A percentile compares a stretch with the other conserved stretches of the same genome.
Conservation (phyloP, 2,797 vertebrate genomes). For the Channallabes apus region DNA sequence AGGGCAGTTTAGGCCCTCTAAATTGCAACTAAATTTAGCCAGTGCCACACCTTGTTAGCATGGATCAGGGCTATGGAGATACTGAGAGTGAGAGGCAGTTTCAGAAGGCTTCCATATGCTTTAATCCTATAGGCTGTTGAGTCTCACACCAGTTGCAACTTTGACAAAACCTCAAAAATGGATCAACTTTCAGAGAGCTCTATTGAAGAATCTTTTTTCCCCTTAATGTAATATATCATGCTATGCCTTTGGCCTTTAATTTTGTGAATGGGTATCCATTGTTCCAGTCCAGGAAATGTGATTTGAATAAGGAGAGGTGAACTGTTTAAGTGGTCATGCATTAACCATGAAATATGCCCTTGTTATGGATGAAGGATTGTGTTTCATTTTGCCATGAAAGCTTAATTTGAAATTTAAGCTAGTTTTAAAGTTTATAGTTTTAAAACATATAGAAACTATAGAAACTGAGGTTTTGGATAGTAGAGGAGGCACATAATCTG, state of each 20-base stretch:
- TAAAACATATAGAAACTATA: constrained; percentile 46
- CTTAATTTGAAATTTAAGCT: constrained; percentile 64
- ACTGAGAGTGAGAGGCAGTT: constrained; percentile 25
- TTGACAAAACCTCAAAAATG: constrained; percentile 60
- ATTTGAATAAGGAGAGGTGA: constrained; percentile 72
- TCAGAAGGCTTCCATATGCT: constrained; percentile 49
- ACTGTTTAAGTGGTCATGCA: constrained; percentile 76
- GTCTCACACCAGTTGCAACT: constrained; percentile 48
- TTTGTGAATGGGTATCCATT: constrained; percentile 62
- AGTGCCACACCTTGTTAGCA: constrained; percentile 61
- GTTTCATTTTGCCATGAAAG: constrained; percentile 68
- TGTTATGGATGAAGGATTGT: constrained; percentile 70
- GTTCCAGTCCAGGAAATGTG: constrained; percentile 67
- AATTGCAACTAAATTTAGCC: constrained; percentile 55
- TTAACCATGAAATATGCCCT: constrained; percentile 77
- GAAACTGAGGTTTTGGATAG: neutral
- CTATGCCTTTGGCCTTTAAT: constrained; percentile 65
- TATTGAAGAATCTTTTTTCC: constrained; percentile 57
- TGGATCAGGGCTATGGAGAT: constrained; percentile 24
- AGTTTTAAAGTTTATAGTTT: constrained; percentile 68
- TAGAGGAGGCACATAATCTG: neutral
- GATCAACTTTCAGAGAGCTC: constrained; percentile 62
- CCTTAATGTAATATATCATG: constrained; percentile 60
- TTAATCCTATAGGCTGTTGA: constrained; percentile 53
- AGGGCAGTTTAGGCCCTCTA: constrained; percentile 60